Conservation (phyloP, 2,888 invertebrate genomes). For the Byasa hedistus region DNA sequence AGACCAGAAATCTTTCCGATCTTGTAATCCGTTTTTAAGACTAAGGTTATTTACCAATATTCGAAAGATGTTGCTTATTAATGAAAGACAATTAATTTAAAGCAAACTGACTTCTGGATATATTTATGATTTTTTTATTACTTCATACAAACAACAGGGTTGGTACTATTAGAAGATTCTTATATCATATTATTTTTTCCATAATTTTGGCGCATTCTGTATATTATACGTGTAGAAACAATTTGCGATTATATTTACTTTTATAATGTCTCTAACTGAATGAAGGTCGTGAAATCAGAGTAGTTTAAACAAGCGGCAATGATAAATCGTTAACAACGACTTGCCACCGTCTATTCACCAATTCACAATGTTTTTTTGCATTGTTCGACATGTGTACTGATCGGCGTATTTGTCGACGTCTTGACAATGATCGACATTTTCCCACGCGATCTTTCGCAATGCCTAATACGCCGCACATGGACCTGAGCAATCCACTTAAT, state of each 20-base stretch:
- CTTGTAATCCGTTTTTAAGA: conserved; percentile 17
- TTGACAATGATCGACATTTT: conserved; percentile 24
- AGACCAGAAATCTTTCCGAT: conserved; percentile 15
- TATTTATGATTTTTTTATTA: neutral
- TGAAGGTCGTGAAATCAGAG: neutral
- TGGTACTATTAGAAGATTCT: neutral
- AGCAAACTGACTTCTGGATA: neutral
- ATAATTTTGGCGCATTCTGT: neutral
- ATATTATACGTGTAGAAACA: neutral
- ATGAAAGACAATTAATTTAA: neutral
- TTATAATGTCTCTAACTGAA: too few species aligned
- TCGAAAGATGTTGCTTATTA: conserved; percentile 11
- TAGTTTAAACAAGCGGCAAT: neutral
- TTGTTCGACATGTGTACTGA: conserved; percentile 25
- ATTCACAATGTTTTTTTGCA: conserved; percentile 21
- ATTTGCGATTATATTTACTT: too few species aligned
- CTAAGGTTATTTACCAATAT: conserved; percentile 11
- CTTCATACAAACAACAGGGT: neutral
- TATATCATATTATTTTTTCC: too few species aligned
- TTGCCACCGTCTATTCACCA: neutral
- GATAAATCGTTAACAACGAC: conserved; percentile 7
- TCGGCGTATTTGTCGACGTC: conserved; percentile 4
- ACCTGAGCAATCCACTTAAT: conserved; percentile 5
- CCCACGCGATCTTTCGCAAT: conserved; percentile 24
- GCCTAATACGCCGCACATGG: conserved; percentile 4